Evolutionary conservation across 23 tunicate genomes (phyloP), one percentile per base, ranked within the genome.

Genomic region (Corella eumyota): DNA sequence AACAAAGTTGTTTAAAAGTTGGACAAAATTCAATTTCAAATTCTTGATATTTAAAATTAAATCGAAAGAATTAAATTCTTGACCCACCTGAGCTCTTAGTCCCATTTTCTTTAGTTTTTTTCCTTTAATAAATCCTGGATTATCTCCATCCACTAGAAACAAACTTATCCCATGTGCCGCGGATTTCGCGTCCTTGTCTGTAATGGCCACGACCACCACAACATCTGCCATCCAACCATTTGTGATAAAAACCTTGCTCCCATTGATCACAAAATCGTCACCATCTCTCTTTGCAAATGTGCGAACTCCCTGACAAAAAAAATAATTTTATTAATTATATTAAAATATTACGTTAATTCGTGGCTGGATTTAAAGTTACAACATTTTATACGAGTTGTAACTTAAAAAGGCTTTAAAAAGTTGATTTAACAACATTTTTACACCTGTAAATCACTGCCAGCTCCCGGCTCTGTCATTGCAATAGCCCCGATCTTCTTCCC

Each of bases 391-490:
- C 15, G 11, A 11, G 13, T 40, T 40, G 15, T 40, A 9, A 15
- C 48, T 40, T 15, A 9, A 9, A 40, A 40, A 40, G 11, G 15
- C 48, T 9, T 15, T 11, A 40, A 11, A 40, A 40, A 9, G 48
- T 40, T 40, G 15, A 40, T 40, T 40, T 40, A 40, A 40, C 11
- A 15, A 40, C 13, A 40, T 7, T 51, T 5, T 19, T 25, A 27
- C 47, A 74, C 93, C 85, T 77, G 83, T 44, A 92, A 63, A 82
- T 92, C 99, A 57, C 94, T 84, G 22, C 99, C 99, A 38, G 99
- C 92, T 2, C 78, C 78, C 15, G 88, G 88, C 52, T 79, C 88
- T 9, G 88, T 79, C 88, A 79, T 79, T 45, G 94, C 99, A 62
- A 92, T 77, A 23, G 83, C 80, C 25, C 86, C 86, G 56, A 92